These are phyloP conservation scores for Silurus glanis DNA, from an alignment of 2,113 vertebrate species.

Conservation along the genomic window DNA sequence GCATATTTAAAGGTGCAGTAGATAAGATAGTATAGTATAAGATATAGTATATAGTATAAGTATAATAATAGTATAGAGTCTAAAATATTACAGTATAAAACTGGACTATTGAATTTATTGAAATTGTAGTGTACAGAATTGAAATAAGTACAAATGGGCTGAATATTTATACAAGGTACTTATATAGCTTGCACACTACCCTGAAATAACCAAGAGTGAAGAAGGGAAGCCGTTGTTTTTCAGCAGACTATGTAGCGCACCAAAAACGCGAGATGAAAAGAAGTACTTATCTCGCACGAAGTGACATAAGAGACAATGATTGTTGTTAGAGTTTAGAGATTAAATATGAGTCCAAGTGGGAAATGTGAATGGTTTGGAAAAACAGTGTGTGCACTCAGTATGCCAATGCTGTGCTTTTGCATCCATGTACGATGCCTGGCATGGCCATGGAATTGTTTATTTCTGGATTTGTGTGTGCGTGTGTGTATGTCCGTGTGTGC, in stretches of 20 bases:
- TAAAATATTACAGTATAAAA: too few relatives aligned
- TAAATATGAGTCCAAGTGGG: neutral
- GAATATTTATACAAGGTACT: neutral
- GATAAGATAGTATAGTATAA: neutral
- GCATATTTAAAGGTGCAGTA: neutral
- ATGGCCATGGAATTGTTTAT: neutral
- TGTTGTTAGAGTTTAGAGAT: neutral
- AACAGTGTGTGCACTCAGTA: neutral
- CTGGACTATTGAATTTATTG: too few relatives aligned
- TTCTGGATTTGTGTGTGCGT: conserved; percentile 9
- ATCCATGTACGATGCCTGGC: neutral
- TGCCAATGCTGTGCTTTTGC: neutral
- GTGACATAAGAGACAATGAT: neutral
- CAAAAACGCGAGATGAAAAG: neutral
- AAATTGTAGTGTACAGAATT: neutral
- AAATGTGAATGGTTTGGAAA: neutral
- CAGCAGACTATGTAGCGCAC: neutral
- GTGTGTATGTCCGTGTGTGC: conserved; percentile 7
- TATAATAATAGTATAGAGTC: too few relatives aligned
- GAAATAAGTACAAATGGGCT: neutral
- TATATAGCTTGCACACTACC: neutral
- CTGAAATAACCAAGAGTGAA: neutral
- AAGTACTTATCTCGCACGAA: neutral
- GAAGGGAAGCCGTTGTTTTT: neutral
- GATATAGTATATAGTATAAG: too few relatives aligned